Conservation (phyloP, 2,113 vertebrate species). For the Ceuthmochares aereus region DNA sequence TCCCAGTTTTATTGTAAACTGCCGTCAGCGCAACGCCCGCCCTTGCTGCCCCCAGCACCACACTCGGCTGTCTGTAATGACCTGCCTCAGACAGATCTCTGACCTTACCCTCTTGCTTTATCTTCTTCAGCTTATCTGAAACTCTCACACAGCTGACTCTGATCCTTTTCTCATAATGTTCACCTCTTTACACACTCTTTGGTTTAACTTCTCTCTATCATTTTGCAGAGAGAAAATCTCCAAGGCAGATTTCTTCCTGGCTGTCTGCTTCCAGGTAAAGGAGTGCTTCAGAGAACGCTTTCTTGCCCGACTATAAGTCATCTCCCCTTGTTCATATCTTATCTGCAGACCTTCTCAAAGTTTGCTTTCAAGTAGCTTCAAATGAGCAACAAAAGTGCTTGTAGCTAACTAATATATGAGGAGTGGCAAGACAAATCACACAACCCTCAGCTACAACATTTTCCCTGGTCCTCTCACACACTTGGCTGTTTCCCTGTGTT, state of each 20-base stretch:
- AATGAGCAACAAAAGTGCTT: background rate
- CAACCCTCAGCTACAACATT: background rate
- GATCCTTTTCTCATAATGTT: background rate
- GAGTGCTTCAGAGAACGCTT: rapidly evolving
- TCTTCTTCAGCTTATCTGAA: background rate
- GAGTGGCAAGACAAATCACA: background rate
- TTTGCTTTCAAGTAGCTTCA: background rate
- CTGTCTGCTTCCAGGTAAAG: background rate
- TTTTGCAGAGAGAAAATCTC: background rate
- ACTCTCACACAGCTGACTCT: background rate
- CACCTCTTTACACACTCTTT: background rate
- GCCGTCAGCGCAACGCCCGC: background rate
- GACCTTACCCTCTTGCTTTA: background rate
- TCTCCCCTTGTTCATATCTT: background rate
- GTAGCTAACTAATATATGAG: background rate
- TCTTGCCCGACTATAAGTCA: background rate
- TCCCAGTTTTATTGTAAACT: background rate
- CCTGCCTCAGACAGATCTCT: background rate
- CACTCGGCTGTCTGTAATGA: rapidly evolving
- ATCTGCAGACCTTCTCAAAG: background rate
- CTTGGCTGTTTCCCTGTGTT: background rate
- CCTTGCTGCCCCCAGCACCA: background rate
- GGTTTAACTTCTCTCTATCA: background rate
- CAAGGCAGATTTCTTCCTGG: background rate
- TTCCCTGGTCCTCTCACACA: background rate